Percentiles rank a stretch among this genome's conserved stretches.
Evolutionary conservation across 1,140 invertebrate species (phyloP).

Genomic region (Drosophila repletoides): DNA sequence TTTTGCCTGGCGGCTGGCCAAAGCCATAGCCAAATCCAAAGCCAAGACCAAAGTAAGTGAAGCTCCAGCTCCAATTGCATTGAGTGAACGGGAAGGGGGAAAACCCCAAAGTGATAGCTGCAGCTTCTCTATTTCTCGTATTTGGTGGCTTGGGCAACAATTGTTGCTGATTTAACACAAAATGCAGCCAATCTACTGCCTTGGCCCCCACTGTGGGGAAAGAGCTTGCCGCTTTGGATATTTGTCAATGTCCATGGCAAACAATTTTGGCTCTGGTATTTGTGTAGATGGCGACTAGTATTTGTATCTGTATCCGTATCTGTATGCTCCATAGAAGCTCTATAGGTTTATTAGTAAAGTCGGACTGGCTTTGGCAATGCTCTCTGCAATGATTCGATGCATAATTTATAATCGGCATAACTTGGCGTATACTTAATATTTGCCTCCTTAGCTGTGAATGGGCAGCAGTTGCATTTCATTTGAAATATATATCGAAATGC

Average conservation of each 20-base stretch:
- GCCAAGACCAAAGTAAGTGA: constrained; percentile 40
- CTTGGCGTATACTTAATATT: constrained; percentile 18
- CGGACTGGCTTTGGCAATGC: constrained; percentile 29
- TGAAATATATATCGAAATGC: too few relatives aligned
- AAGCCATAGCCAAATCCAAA: constrained; percentile 22
- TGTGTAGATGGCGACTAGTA: neutral
- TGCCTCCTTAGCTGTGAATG: constrained; percentile 9
- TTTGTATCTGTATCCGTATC: neutral
- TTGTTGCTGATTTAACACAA: constrained; percentile 76
- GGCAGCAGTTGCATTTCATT: neutral
- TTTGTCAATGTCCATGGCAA: constrained; percentile 40
- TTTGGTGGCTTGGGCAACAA: constrained; percentile 57
- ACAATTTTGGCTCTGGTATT: constrained; percentile 26
- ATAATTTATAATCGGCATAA: constrained; percentile 32
- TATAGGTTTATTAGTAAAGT: constrained; percentile 39
- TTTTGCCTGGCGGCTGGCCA: constrained; percentile 62
- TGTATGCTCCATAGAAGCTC: constrained; percentile 4
- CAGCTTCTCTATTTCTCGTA: constrained; percentile 19
- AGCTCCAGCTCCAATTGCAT: constrained; percentile 20
- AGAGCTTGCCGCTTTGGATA: constrained; percentile 26
- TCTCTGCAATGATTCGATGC: constrained; percentile 18
- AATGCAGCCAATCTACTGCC: constrained; percentile 62
- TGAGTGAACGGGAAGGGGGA: too few relatives aligned
- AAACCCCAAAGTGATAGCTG: constrained; percentile 51
- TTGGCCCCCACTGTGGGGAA: neutral